These are phyloP conservation scores for Talpa occidentalis DNA, from an alignment of 2,113 vertebrate genomes.

Conservation along the genomic window DNA sequence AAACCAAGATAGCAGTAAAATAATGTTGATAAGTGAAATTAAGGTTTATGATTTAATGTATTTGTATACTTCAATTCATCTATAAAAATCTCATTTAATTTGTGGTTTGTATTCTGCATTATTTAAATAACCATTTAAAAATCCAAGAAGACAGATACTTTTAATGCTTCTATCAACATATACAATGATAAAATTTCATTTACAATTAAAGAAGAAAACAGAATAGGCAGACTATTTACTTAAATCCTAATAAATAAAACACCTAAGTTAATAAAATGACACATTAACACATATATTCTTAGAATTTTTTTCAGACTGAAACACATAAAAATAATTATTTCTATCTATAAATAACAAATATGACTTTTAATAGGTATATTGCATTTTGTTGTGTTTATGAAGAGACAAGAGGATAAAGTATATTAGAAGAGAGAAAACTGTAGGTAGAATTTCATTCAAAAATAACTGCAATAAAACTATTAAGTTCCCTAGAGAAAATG, in stretches of 20 bases:
- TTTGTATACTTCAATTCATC: background rate
- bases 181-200: background rate
- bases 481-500: background rate
- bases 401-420: background rate
- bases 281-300: background rate
- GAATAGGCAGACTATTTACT: accelerated
- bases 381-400: background rate
- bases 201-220: background rate
- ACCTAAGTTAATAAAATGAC: background rate
- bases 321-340: background rate
- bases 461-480: background rate
- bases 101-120: background rate
- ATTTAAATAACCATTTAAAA: conserved; percentile 22
- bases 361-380: background rate
- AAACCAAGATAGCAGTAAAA: conserved; percentile 35
- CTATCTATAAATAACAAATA: background rate
- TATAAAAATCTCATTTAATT: conserved; percentile 4
- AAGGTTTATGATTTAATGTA: conserved; percentile 22
- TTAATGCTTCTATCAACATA: background rate
- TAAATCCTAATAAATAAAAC: background rate
- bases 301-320: background rate
- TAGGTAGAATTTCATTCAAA: conserved; percentile 12
- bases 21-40: conserved; percentile 56
- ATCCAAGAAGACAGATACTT: background rate
- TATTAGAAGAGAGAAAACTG: background rate